These are phyloP conservation scores for Dromas ardeola DNA, from an alignment of 2,113 vertebrate genomes.

Conservation along the genomic window DNA sequence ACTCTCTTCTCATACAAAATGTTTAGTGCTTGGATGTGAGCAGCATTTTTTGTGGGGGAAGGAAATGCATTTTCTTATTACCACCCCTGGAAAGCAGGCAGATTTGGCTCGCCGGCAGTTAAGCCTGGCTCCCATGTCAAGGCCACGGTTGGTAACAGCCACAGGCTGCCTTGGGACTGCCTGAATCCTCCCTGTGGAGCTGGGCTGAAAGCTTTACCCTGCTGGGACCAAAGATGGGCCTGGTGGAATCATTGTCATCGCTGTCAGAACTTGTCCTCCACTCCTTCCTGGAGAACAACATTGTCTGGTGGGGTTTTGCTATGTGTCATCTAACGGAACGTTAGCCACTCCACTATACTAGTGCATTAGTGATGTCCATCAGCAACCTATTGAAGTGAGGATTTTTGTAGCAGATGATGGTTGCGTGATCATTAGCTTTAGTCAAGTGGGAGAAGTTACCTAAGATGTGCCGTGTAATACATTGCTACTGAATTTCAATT, in stretches of 20 bases:
- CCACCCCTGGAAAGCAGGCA: background rate
- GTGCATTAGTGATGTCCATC: background rate
- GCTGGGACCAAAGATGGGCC: background rate
- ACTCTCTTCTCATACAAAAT: background rate
- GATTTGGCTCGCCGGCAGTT: background rate
- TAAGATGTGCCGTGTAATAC: background rate
- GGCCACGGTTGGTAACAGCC: rapidly evolving
- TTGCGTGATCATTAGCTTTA: background rate
- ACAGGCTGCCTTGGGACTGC: background rate
- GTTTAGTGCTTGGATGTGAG: background rate
- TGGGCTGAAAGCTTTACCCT: background rate
- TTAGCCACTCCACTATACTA: no score
- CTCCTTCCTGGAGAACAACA: background rate
- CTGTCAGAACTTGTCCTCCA: background rate
- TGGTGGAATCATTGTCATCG: background rate
- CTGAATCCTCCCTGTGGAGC: background rate
- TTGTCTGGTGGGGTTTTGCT: background rate
- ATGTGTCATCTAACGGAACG: background rate
- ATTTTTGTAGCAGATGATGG: background rate
- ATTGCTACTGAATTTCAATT: background rate
- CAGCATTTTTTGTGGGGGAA: background rate
- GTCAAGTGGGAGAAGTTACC: background rate
- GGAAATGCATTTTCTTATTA: background rate
- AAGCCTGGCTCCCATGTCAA: background rate
- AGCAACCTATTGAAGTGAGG: background rate